Evolutionary conservation across 2,113 vertebrate genomes (phyloP), one percentile per base, ranked within the genome.

Genomic region (Gambusia holbrooki): DNA sequence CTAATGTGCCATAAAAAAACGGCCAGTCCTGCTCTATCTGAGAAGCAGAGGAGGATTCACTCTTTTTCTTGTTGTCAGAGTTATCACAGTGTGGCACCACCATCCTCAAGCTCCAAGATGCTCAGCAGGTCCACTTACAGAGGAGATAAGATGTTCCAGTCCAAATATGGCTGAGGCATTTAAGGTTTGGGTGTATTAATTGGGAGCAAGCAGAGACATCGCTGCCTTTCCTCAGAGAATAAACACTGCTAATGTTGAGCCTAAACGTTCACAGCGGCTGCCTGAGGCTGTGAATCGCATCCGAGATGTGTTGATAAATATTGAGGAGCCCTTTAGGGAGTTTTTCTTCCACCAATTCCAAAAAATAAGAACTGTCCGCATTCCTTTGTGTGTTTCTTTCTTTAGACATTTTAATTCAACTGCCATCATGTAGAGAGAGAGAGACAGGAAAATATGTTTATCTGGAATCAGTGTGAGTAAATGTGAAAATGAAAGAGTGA

Each of bases 121-220:
- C 82, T 88, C 76, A 54, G 80, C 87, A 86, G 82, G 79, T 86
- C 84, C 68, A 67, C 72, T 70, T 9, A 69, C 58, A 77, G 68
- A 83, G 68, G 48, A 79, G 85, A 89, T 90, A 80, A 89, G 70
- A 88, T 81, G 88, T 90, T 92, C 89, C 89, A 90, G 85, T 89
- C 92, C 92, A 90, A 90, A 94, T 93, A 93, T 87, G 92, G 93
- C 66, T 65, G 74, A 84, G 69, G 79, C 73, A 84, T 78, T 84
- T 76, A 51, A 74, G 62, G 45, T 77, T 87, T 66, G 67, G 76
- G 14, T 84, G 71, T 66, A 80, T 84, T 77, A 73, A 87, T 73
- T 85, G 65, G 14, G 2, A 67, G 58, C 22, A 19, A 77, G 48
- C 68, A 5, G 9, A 61, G 66, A 60, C 70, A 72, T 74, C 28